Conservation (phyloP, 2,888 invertebrate species). For the Pachliopta kotzebuea region DNA sequence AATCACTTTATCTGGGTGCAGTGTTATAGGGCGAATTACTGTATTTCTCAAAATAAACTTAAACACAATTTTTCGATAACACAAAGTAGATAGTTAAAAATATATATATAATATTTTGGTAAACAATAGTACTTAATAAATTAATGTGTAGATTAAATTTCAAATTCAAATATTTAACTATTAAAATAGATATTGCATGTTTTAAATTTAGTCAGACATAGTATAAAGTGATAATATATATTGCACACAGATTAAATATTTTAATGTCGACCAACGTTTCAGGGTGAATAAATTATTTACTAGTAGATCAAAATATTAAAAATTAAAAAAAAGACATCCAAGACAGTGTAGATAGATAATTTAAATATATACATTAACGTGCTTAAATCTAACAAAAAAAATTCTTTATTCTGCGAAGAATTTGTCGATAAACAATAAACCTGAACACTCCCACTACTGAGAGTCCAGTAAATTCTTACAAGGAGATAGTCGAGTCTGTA, state of each 20-base stretch:
- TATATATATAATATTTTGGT: slow-evolving; percentile 6
- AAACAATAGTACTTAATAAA: neutral
- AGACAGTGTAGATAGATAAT: neutral
- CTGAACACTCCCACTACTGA: too few relatives aligned
- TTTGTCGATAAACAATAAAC: too few relatives aligned
- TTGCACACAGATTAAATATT: slow-evolving; percentile 6
- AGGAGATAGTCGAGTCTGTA: too few relatives aligned
- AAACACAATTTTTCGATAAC: neutral
- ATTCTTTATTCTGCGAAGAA: too few relatives aligned
- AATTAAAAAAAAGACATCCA: neutral
- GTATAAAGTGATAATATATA: slow-evolving; percentile 1
- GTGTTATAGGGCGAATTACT: too few relatives aligned
- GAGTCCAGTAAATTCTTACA: too few relatives aligned
- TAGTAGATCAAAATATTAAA: neutral
- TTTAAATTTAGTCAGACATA: neutral
- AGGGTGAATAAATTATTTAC: slow-evolving; percentile 18
- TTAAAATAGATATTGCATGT: slow-evolving; percentile 9
- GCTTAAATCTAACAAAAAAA: neutral
- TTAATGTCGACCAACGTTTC: slow-evolving; percentile 22
- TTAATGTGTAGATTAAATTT: neutral
- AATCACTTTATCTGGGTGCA: too few relatives aligned
- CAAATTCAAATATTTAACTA: slow-evolving; percentile 5
- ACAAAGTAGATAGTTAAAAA: slow-evolving; percentile 4
- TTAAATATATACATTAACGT: neutral
- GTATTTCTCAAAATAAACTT: too few relatives aligned